Conservation (phyloP, 92 coral and sea anemone genomes). For the Porites divaricata region DNA sequence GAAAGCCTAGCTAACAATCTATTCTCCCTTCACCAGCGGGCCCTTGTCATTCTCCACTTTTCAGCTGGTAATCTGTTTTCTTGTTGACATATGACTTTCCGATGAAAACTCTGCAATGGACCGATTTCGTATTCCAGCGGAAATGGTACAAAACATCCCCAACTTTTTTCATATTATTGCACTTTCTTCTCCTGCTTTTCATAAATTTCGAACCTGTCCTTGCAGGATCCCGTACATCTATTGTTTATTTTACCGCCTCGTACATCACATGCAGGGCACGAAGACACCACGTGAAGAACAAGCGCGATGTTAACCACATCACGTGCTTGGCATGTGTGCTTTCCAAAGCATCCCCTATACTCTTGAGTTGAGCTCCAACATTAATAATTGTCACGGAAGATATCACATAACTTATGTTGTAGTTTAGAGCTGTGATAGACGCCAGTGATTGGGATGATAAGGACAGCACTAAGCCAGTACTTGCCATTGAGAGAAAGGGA, state of each 20-base stretch:
- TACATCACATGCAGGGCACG: constrained; percentile 19
- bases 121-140: too few relatives aligned
- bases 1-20: too few relatives aligned
- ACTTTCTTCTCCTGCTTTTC: not conserved
- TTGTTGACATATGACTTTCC: too few relatives aligned
- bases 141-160: too few relatives aligned
- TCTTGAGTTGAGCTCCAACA: constrained; percentile 14
- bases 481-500: not conserved
- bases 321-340: constrained; percentile 4
- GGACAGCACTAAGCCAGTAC: not conserved
- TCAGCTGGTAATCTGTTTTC: too few relatives aligned
- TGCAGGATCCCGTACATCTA: not conserved
- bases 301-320: constrained; percentile 1
- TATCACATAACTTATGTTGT: constrained; percentile 1
- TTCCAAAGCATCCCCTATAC: constrained; percentile 14
- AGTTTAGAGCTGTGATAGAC: not conserved
- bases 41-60: too few relatives aligned
- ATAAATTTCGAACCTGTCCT: not conserved
- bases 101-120: too few relatives aligned
- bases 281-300: constrained; percentile 19
- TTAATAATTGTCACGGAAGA: constrained; percentile 2
- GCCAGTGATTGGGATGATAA: not conserved
- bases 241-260: not conserved
- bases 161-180: not conserved
- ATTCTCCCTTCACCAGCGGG: too few relatives aligned